Evolutionary conservation across 1,140 invertebrate species (phyloP), one percentile per base, ranked within the genome.

Genomic region (Scylla paramamosain): DNA sequence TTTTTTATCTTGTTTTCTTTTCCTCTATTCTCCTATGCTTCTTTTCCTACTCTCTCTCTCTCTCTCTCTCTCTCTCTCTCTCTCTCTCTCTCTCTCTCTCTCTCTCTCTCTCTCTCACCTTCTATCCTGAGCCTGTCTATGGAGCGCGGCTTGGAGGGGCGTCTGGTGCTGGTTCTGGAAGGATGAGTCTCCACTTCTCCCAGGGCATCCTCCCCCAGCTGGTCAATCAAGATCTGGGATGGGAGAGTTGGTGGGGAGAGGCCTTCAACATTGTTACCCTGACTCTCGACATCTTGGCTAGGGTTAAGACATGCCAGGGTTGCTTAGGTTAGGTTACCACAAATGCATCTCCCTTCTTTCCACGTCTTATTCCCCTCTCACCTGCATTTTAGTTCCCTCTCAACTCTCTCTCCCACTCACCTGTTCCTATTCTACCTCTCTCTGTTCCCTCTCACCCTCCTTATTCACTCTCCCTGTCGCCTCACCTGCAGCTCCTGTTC

Each of bases 181-280:
- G 52, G 83, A 2, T 87, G 91, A 0, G 32, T 92, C 32, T 93
- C 92, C 52, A 95, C 94, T 16, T 96, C 93, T 2, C 67, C 95
- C 28, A 96, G 97, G 29, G 97, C 97, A 92, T 98, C 97, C 52
- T 97, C 97, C 1, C 97, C 97, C 3, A 98, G 96, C 96, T 97
- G 97, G 95, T 97, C 97, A 91, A 98, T 97, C 95, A 98, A 97
- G 96, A 97, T 97, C 97, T 98, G 96, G 7, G 93, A 89, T 25
- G 94, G 31, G 52, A 20, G 46, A 59, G 52, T 12, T 1, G 52
- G 10, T 0, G 52, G 46, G 46, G 46, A 48, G 46, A 48, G 14
- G 46, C n/a, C n/a, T n/a, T n/a, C n/a, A n/a, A n/a, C n/a, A n/a
- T n/a, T n/a, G n/a, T n/a, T n/a, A n/a, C n/a, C n/a, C n/a, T n/a